Base-by-base conservation (phyloP, 1,140 invertebrate genomes). In the Zaprionus capensis region DNA sequence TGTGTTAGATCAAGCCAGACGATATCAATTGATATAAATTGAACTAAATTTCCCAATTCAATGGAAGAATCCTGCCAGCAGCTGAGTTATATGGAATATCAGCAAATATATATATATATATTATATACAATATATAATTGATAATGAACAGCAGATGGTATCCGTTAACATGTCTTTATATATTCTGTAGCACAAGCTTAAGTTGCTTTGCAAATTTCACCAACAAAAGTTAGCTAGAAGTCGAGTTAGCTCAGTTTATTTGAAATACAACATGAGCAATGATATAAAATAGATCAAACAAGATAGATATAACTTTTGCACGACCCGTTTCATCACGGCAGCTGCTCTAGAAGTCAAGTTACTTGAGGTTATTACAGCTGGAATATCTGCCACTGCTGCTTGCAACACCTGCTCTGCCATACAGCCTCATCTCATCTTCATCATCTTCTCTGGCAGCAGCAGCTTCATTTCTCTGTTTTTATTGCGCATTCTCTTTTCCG, bases 391-490 rank as follows among this genome's bases (percentile, higher is more conserved):
- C 22, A n/a, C 15, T 38, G 64, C 53, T 20, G 22, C 15, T 26
- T 28, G 26, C 12, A 55, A 56, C 59, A 69, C 57, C 71, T 73
- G 57, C 31, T 46, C 56, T 73, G 57, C 26, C 36, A 28, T 41
- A 26, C 41, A 49, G n/a, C 14, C 58, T 17, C 24, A 51, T 51
- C 44, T 28, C 36, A 6, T 41, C 38, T 5, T n/a, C 15, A 15
- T 7, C 14, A 15, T 41, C 38, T 41, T 44, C 24, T 36, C 31
- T 55, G 57, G 12, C 12, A 49, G n/a, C 38, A n/a, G 22, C 38
- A n/a, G 22, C 38, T 31, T 56, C 55, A 34, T 34, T 26, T n/a
- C 41, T n/a, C 12, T 22, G 28, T 12, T 31, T 46, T 64, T 7
- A 6, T 12, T 15, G 34, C 41, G 5, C 31, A 41, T 5, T 31